These are phyloP conservation scores for Erpobdella octoculata DNA, from an alignment of 2,888 invertebrate genomes.

Conservation along the genomic window DNA sequence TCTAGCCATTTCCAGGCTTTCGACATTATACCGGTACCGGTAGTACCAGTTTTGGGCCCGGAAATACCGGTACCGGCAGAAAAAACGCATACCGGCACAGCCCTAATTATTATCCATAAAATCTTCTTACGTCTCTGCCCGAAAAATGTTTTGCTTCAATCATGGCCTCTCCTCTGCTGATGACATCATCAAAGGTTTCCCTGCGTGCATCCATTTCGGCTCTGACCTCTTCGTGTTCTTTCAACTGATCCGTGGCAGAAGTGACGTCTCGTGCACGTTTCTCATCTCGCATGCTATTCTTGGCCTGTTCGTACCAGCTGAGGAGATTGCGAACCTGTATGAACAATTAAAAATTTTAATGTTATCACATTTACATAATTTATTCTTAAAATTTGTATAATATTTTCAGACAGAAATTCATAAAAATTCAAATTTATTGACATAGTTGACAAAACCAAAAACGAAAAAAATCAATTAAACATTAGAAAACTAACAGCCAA, in stretches of 20 bases:
- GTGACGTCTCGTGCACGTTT: slow-evolving; percentile 32
- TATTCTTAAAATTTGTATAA: too few species aligned
- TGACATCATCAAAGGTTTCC: slow-evolving; percentile 87
- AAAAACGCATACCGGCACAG: too few species aligned
- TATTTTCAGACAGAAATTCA: too few species aligned
- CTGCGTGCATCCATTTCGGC: slow-evolving; percentile 97
- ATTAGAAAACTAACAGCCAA: slow-evolving; percentile 59
- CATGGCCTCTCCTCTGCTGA: slow-evolving; percentile 84
- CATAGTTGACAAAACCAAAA: background rate
- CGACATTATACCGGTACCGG: too few species aligned
- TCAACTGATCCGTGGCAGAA: slow-evolving; percentile 34
- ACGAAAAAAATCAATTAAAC: background rate
- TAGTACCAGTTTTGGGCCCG: too few species aligned
- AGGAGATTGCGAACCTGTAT: slow-evolving; percentile 75
- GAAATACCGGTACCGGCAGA: too few species aligned
- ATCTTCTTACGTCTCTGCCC: slow-evolving; percentile 50
- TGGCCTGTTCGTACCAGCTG: slow-evolving; percentile 96
- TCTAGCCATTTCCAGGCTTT: too few species aligned
- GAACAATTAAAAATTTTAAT: too few species aligned
- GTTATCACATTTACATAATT: too few species aligned
- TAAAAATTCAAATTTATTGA: background rate
- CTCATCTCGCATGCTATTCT: slow-evolving; percentile 80
- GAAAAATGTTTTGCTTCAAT: slow-evolving; percentile 77
- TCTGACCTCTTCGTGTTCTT: slow-evolving; percentile 59
- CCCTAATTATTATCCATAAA: too few species aligned